Evolutionary conservation across 2,888 invertebrate species (phyloP), one percentile per base, ranked within the genome.

Genomic region (Polymixis flavicincta): DNA sequence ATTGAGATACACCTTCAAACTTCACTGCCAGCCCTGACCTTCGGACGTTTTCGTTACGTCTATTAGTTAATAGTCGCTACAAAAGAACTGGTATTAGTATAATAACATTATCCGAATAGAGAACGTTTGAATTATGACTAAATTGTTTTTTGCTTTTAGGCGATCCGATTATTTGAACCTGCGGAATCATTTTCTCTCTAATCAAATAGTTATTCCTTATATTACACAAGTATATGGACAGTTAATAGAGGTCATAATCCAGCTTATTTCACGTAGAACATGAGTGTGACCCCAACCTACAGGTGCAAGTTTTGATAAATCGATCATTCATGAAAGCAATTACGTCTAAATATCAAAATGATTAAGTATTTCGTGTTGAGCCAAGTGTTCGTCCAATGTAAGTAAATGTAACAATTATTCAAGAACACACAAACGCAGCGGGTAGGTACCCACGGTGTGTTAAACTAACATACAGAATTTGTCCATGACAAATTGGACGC

Each of bases 401-500:
- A 85, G 86, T 86, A 86, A 86, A 88, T 86, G 85, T 84, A 79
- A 86, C 87, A 87, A 88, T 89, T 90, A 89, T 89, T 87, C 86
- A 87, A 86, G 83, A 85, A 78, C 86, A 85, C 84, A 87, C 86
- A 85, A 88, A 74, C 87, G 48, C 87, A 87, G 87, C 88, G 80
- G 88, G 86, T 73, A 82, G 77, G 80, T 87, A 75, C 76, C 78
- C 78, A 79, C 87, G 87, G 88, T 88, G 82, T 83, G 91, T 92
- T 87, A 90, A 92, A 91, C 92, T 91, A 93, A 88, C 80, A 92
- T 90, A 93, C 90, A 92, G 90, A 93, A 92, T 90, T 92, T 92
- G 92, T 90, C 92, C 93, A 88, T 93, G 93, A 94, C 94, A 94
- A 94, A 94, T 94, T 92, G 92, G 88, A 84, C 91, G 91, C 90